Conservation (phyloP, 2,113 vertebrate species). For the Boulengeromyrus knoepffleri region DNA sequence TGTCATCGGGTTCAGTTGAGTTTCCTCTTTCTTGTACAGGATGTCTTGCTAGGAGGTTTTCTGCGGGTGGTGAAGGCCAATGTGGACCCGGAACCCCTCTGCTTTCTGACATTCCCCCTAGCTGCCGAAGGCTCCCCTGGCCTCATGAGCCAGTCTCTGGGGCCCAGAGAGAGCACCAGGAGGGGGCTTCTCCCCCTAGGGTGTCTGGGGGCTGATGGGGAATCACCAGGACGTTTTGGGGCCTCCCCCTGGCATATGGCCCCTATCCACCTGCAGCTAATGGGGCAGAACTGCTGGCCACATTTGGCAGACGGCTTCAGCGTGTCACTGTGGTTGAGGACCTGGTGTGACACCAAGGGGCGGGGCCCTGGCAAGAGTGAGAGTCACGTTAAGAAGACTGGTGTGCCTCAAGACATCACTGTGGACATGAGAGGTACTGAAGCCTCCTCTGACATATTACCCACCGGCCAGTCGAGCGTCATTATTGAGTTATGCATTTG, state of each 20-base stretch:
- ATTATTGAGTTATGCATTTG: background rate
- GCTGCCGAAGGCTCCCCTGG: constrained; percentile 40
- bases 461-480: background rate
- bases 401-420: constrained; percentile 44
- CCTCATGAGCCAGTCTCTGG: constrained; percentile 38
- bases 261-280: constrained; percentile 80
- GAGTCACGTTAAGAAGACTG: constrained; percentile 29
- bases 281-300: constrained; percentile 94
- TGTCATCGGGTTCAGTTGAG: background rate
- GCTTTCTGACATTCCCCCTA: constrained; percentile 81
- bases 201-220: constrained; percentile 59
- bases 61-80: constrained; percentile 77
- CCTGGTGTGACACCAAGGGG: constrained; percentile 48
- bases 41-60: constrained; percentile 79
- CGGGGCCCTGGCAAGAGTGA: constrained; percentile 47
- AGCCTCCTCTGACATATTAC: background rate
- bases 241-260: constrained; percentile 85
- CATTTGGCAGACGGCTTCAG: constrained; percentile 94
- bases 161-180: constrained; percentile 57
- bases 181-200: constrained; percentile 60
- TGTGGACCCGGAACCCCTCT: constrained; percentile 67
- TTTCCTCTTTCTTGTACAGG: constrained; percentile 53
- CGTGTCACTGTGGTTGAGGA: constrained; percentile 77
- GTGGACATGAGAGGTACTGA: constrained; percentile 57
- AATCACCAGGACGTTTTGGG: constrained; percentile 52